Base-by-base conservation (phyloP, 2,888 invertebrate genomes). In the Hypselothyrea guttata region DNA sequence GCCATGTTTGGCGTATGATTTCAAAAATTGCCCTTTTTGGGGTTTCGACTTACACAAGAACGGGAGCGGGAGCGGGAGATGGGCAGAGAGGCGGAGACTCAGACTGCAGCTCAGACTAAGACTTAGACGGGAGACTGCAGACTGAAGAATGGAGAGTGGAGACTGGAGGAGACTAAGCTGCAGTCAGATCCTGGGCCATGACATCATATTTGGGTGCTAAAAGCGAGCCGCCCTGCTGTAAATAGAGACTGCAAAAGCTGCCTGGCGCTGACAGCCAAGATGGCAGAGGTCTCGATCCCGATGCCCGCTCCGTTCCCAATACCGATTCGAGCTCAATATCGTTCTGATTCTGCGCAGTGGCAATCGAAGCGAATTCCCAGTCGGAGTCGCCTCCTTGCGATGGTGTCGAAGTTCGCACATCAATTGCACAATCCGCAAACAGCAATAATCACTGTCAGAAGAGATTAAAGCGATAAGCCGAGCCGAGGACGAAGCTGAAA, bases 161-260 rank as follows among this genome's bases (percentile, higher is more conserved):
- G n/a, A n/a, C n/a, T n/a, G n/a, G n/a, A n/a, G 3, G 2, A 16
- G 31, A n/a, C n/a, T 44, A n/a, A 33, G 33, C 42, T 35, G 44
- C 30, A 40, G 8, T 16, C 15, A 15, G 51, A 18, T 12, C 22
- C 54, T 56, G 35, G 60, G 73, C 75, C 85, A 83, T 86, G 86
- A 86, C 87, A 86, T 85, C 86, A 86, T 86, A 86, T 86, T 86
- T 88, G 88, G 87, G 75, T 64, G 84, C 73, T 85, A 83, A 88
- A 86, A 88, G 86, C 71, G 66, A 76, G 74, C 87, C 87, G 86
- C 84, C 86, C 83, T 61, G 58, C 59, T 64, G 77, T 83, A 82
- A 82, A 82, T 82, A 82, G 86, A 82, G 82, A 86, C 86, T 66
- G 82, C 81, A 83, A 85, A 78, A 58, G 74, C 42, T 52, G 71